phyloP scores from a whole-genome alignment of 1,140 invertebrate genomes.

The Ceratosolen solmsi region DNA sequence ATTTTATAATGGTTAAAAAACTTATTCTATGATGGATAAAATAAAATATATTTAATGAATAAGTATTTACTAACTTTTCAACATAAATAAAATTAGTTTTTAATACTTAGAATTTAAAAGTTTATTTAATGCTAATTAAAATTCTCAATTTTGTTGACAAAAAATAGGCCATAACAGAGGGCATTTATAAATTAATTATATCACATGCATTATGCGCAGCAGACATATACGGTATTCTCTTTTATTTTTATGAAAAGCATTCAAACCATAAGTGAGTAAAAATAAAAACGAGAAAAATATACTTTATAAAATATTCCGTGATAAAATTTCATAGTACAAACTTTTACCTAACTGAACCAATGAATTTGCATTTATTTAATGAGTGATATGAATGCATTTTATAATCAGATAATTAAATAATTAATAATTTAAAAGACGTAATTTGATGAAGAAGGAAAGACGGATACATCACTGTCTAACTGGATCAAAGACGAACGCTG shows the following conservation, averaged over 20 bases:
- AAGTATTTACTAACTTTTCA: neutral
- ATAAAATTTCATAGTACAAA: neutral
- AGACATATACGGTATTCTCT: neutral
- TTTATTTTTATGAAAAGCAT: neutral
- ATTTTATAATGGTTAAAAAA: too few species aligned
- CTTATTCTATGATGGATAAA: too few species aligned
- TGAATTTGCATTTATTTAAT: neutral
- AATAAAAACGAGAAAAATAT: neutral
- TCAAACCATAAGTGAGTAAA: neutral
- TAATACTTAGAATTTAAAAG: neutral
- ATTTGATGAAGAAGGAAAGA: neutral
- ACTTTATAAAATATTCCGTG: neutral
- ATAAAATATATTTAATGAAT: neutral
- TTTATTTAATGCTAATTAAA: slow-evolving; percentile 7
- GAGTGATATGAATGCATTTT: neutral
- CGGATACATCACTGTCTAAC: neutral
- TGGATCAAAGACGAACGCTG: neutral
- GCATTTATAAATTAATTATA: neutral
- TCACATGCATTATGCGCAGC: neutral
- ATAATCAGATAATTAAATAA: neutral
- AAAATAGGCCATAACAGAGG: neutral
- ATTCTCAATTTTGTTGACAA: neutral
- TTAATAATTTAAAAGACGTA: neutral
- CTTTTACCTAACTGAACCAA: neutral
- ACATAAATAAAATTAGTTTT: neutral